Conservation (phyloP, 2,113 vertebrate species). For the Phalacrocorax pelagicus region DNA sequence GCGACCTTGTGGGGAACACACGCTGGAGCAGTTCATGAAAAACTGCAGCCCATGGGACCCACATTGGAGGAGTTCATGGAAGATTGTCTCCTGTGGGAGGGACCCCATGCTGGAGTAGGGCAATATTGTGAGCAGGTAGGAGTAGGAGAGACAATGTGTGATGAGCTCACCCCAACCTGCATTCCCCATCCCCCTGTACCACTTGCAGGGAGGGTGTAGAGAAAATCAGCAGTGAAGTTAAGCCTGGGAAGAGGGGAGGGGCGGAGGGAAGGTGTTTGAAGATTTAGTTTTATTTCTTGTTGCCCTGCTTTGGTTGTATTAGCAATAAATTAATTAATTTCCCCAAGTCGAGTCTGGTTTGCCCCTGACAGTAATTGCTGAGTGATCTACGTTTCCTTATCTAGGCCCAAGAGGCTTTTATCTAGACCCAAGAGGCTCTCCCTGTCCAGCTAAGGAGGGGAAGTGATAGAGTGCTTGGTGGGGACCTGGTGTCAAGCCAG, state of each 20-base stretch:
- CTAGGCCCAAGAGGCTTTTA: rapidly evolving
- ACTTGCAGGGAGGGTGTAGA: background rate
- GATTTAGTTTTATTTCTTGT: background rate
- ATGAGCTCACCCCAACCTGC: background rate
- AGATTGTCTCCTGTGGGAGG: background rate
- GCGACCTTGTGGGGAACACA: background rate
- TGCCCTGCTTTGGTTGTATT: background rate
- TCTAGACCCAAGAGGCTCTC: no score
- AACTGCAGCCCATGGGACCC: background rate
- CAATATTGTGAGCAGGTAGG: background rate
- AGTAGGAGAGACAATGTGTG: background rate
- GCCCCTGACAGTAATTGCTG: background rate
- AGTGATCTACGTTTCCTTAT: background rate
- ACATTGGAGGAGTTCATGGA: rapidly evolving
- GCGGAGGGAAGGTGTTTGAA: background rate
- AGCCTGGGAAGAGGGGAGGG: background rate
- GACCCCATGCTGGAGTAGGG: background rate
- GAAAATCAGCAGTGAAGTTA: background rate
- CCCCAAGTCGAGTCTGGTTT: background rate
- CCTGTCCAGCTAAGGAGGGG: background rate
- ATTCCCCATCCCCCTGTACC: background rate
- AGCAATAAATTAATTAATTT: background rate
- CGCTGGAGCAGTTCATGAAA: no score
- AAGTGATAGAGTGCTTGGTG: background rate
- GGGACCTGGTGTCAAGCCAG: background rate